Conservation (phyloP, 2,888 invertebrate genomes). For the Ferdinandea cuprea region DNA sequence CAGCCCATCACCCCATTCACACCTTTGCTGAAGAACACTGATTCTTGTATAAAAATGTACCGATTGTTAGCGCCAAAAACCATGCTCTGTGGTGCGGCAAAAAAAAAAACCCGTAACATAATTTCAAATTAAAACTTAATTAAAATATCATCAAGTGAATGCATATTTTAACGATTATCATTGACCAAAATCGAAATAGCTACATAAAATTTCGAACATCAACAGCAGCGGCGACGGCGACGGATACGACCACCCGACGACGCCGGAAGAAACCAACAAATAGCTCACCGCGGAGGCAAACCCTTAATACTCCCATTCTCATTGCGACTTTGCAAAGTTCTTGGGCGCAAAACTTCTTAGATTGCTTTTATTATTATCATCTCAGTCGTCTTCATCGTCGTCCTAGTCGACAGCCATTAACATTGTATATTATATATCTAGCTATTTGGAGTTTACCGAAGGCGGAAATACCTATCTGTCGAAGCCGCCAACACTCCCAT, state of each 20-base stretch:
- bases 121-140: slow-evolving; percentile 75
- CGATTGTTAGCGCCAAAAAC: slow-evolving; percentile 12
- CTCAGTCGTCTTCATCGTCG: slow-evolving; percentile 50
- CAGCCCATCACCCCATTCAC: slow-evolving; percentile 42
- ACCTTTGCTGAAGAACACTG: slow-evolving; percentile 60
- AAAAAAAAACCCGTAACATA: slow-evolving; percentile 55
- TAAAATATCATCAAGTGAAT: slow-evolving; percentile 75
- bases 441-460: slow-evolving; percentile 25
- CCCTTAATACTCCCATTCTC: background rate
- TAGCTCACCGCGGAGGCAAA: too few species aligned
- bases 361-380: slow-evolving; percentile 77
- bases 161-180: slow-evolving; percentile 75
- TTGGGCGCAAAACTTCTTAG: slow-evolving; percentile 75
- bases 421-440: slow-evolving; percentile 33
- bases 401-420: slow-evolving; percentile 42
- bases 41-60: slow-evolving; percentile 50
- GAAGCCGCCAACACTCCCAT: slow-evolving; percentile 39
- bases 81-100: background rate
- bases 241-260: slow-evolving; percentile 17
- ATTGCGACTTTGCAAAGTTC: slow-evolving; percentile 57
- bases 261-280: slow-evolving; percentile 6
- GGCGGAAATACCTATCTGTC: slow-evolving; percentile 58
- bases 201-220: slow-evolving; percentile 67
- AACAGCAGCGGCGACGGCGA: slow-evolving; percentile 50
- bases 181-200: slow-evolving; percentile 75